Evolutionary conservation across 2,888 invertebrate species (phyloP), one percentile per base, ranked within the genome.

Genomic region (Drosophila nigricruria): DNA sequence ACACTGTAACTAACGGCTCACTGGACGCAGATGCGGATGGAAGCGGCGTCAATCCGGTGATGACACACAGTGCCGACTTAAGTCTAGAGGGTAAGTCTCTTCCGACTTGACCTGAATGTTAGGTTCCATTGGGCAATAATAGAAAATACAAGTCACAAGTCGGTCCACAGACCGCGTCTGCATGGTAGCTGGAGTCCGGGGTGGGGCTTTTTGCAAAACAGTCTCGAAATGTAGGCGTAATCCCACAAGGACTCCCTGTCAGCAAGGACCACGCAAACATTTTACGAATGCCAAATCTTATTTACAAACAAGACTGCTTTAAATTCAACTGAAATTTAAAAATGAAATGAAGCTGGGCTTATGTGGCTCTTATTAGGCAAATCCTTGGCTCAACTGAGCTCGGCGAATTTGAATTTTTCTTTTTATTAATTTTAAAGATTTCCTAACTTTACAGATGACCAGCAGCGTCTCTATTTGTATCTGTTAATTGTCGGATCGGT

Each of bases 401-500:
- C 30, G 42, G 32, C 36, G 60, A 64, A 45, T 47, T 12, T 58
- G 25, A 56, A 62, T 71, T 47, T 40, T 14, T 50, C 49, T 64
- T 30, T 36, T 12, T 65, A 61, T 52, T 40, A 56, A 54, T 49
- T 65, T 32, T 32, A 36, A 25, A 49, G 40, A 58, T 57, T 47
- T 59, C 0, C 36, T 3, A 2, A 32, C 34, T 23, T 25, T n/a
- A 56, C 86, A 93, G 93, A 91, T 77, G 90, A 92, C 82, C 92
- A 93, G 78, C 91, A 92, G 79, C 91, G 96, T 75, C 95, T 97
- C 92, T 97, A 97, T 93, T 94, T 97, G 77, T 97, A 97, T 94
- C 94, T 97, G 91, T 95, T 96, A 81, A 95, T 96, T 79, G 96
- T 96, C 72, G 95, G 96, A 50, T 95, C 96, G 16, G 94, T 94